Evolutionary conservation across 2,888 invertebrate genomes (phyloP), one percentile per base, ranked within the genome.

Genomic region (Polyommatus icarus): DNA sequence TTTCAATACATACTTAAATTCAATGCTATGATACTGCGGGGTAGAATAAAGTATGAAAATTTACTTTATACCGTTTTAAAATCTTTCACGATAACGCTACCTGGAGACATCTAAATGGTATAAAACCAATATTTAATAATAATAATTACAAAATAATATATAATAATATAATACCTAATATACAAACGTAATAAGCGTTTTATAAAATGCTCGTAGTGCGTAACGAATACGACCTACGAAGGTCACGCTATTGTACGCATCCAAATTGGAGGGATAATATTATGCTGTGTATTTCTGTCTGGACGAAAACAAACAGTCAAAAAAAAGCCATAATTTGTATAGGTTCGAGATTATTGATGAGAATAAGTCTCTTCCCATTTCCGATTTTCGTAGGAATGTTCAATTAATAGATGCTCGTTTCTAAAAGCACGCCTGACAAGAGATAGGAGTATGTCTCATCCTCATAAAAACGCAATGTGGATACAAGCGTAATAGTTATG

Each of bases 201-300:
- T 67, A 67, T 67, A 67, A 67, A 67, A 67, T 29, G 67, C 29
- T 29, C 67, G 67, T 67, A 29, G 29, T 32, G 67, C 67, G 67
- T 67, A 67, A 67, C 67, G 67, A 61, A 67, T 18, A 67, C 67
- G 67, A 67, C 67, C 67, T 67, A 67, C 67, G 15, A 67, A 67
- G 67, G 67, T 67, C 67, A 67, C 29, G 67, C 29, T 32, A 29
- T 67, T 67, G 67, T 29, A 32, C 67, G 18, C 61, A 61, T 67
- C 67, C 18, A 32, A 32, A 67, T 67, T 32, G 67, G 29, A 67
- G 67, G 29, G 67, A 67, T 15, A 32, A 24, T 29, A 59, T 61
- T 29, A 59, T 61, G 24, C 12, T 32, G 6, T 32, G 24, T 24
- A 12, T 24, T 59, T 15, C 67, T 67, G 67, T 12, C 67, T 32